Conservation (phyloP, 2,888 invertebrate genomes). For the Scelioninae gen. 1 region DNA sequence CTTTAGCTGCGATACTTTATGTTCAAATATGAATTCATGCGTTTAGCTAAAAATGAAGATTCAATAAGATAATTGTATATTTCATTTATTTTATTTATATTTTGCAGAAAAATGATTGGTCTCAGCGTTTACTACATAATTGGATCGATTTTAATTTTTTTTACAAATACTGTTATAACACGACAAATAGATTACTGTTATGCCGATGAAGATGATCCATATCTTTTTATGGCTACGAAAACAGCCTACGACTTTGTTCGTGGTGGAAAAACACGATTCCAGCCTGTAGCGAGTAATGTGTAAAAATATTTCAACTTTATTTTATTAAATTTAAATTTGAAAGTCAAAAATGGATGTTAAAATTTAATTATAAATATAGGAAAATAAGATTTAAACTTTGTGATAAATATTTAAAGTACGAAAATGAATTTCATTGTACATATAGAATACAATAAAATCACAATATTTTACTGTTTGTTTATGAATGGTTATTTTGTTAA, state of each 20-base stretch:
- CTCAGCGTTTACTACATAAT: slow-evolving; percentile 13
- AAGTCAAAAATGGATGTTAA: no score
- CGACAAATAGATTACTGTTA: slow-evolving; percentile 86
- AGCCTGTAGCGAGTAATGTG: slow-evolving; percentile 87
- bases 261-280: slow-evolving; percentile 86
- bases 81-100: not conserved
- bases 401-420: no score
- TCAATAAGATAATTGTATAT: not conserved
- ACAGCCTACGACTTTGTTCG: slow-evolving; percentile 91
- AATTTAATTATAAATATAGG: no score
- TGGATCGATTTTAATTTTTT: slow-evolving; percentile 23
- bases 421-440: no score
- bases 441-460: no score
- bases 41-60: not conserved
- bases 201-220: slow-evolving; percentile 87
- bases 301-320: slow-evolving; percentile 13
- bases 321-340: not conserved
- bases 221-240: slow-evolving; percentile 89
- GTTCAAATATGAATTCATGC: no score
- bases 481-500: no score
- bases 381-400: no score
- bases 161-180: slow-evolving; percentile 59
- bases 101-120: slow-evolving; percentile 51
- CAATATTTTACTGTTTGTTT: no score
- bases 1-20: no score